Base-by-base conservation (phyloP, 2,888 invertebrate species). In the Brachyptera risi region DNA sequence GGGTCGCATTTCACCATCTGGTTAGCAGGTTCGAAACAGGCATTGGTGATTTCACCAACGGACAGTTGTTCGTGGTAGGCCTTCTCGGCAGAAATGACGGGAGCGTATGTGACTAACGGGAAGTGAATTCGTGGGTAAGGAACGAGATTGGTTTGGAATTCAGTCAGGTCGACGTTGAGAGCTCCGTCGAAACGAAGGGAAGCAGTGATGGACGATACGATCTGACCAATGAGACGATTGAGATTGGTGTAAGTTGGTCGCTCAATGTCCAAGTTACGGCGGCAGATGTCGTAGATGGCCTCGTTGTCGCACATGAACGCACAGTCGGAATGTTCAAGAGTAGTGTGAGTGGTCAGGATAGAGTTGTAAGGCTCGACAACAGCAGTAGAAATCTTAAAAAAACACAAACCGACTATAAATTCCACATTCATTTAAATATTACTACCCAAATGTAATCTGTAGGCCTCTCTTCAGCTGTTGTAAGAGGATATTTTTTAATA, bases 51-150 rank as follows among this genome's bases (percentile, higher is more conserved):
- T 66, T 80, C 79, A 9, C 74, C 67, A 4, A 74, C 78, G 31
- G 74, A 67, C 63, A 76, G 68, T 66, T 76, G 76, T 68, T 79
- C 78, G 67, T 79, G 78, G 68, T 76, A 75, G 21, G 78, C 78
- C 68, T 78, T 77, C 67, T 78, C 78, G 17, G 78, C 75, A 31
- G 77, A 75, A 60, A 78, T 75, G 65, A 78, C 74, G 17, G 77
- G 77, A n/a, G 76, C 74, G 67, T 77, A 78, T 37, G 83, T 75
- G 67, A 71, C 75, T 61, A 85, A 69, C 1, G 84, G 83, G 71
- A 84, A 83, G 63, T 84, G 84, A 67, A 84, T 84, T 57, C 84
- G 76, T 1, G 84, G 84, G 69, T 83, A 84, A 17, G 84, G 84
- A n/a, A 83, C 79, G 67, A 79, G 70, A 66, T 79, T 79, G 60